Conservation (phyloP, 2,888 invertebrate species). For the Spodoptera exigua region DNA sequence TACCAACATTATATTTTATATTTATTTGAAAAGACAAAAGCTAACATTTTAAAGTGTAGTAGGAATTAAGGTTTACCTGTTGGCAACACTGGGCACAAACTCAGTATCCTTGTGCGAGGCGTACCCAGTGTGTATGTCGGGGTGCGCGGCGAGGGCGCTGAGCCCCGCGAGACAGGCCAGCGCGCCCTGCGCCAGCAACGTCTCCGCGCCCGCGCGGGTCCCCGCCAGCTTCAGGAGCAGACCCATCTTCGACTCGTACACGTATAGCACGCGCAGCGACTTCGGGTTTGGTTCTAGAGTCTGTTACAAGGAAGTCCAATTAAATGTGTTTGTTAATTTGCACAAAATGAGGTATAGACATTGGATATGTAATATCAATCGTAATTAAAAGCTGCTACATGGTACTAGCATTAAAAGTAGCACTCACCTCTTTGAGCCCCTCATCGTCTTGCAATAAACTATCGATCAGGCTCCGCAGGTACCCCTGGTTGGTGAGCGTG, state of each 20-base stretch:
- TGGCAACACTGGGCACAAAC: slow-evolving; percentile 76
- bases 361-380: too few relatives aligned
- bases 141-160: slow-evolving; percentile 92
- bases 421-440: slow-evolving; percentile 87
- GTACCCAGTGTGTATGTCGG: slow-evolving; percentile 88
- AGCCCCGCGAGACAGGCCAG: slow-evolving; percentile 91
- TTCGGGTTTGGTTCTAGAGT: slow-evolving; percentile 91
- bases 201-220: slow-evolving; percentile 91
- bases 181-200: slow-evolving; percentile 93
- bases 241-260: slow-evolving; percentile 96
- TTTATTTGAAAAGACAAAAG: too few relatives aligned
- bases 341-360: too few relatives aligned
- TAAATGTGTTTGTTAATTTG: too few relatives aligned
- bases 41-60: too few relatives aligned
- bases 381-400: too few relatives aligned
- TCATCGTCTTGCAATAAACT: slow-evolving; percentile 93
- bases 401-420: too few relatives aligned
- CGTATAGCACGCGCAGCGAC: slow-evolving; percentile 93
- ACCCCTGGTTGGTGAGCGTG: slow-evolving; percentile 88
- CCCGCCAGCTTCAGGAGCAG: slow-evolving; percentile 92
- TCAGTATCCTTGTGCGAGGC: slow-evolving; percentile 58
- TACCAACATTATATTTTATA: too few relatives aligned
- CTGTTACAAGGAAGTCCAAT: slow-evolving; percentile 45
- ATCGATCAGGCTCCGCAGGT: slow-evolving; percentile 95
- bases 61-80: too few relatives aligned